A percentile compares a stretch with the other conserved stretches of the same genome.
Evolutionary conservation across 2,797 vertebrate genomes (phyloP).

Genomic region (Fundulus diaphanus): DNA sequence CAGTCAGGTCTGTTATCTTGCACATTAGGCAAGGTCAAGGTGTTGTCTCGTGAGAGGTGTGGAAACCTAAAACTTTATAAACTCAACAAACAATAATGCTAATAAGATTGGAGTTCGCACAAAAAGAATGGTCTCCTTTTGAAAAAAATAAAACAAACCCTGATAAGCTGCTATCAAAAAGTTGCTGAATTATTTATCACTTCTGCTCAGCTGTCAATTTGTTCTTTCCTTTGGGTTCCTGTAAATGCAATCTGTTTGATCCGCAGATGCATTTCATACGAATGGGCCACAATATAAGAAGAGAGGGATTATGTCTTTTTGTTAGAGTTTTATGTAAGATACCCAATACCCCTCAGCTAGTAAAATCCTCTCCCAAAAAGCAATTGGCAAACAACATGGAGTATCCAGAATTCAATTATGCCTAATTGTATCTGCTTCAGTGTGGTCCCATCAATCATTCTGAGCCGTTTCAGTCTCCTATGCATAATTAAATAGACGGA

Average conservation of each 20-base stretch:
- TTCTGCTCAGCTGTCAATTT: slow-evolving; percentile 62
- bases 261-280: slow-evolving; percentile 56
- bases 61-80: slow-evolving; percentile 45
- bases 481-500: slow-evolving; percentile 59
- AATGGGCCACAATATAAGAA: slow-evolving; percentile 45
- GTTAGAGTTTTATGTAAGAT: slow-evolving; percentile 62
- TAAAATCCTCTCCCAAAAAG: slow-evolving; percentile 56
- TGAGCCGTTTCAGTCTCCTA: slow-evolving; percentile 51
- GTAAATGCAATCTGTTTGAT: slow-evolving; percentile 70
- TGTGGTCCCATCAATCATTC: slow-evolving; percentile 65
- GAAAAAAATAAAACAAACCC: slow-evolving; percentile 29
- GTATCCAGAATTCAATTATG: slow-evolving; percentile 70
- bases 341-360: slow-evolving; percentile 66
- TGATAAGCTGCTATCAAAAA: slow-evolving; percentile 74
- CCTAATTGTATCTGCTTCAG: slow-evolving; percentile 68
- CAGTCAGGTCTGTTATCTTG: slow-evolving; percentile 61
- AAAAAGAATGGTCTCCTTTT: slow-evolving; percentile 29
- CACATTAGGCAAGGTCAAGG: slow-evolving; percentile 71
- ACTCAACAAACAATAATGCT: slow-evolving; percentile 56
- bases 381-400: slow-evolving; percentile 62
- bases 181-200: slow-evolving; percentile 77
- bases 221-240: slow-evolving; percentile 64
- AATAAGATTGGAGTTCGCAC: slow-evolving; percentile 45
- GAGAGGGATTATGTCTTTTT: slow-evolving; percentile 57
- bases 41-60: slow-evolving; percentile 39